Base-by-base conservation (phyloP, 2,888 invertebrate species). In the Hirtodrosophila alboralis region DNA sequence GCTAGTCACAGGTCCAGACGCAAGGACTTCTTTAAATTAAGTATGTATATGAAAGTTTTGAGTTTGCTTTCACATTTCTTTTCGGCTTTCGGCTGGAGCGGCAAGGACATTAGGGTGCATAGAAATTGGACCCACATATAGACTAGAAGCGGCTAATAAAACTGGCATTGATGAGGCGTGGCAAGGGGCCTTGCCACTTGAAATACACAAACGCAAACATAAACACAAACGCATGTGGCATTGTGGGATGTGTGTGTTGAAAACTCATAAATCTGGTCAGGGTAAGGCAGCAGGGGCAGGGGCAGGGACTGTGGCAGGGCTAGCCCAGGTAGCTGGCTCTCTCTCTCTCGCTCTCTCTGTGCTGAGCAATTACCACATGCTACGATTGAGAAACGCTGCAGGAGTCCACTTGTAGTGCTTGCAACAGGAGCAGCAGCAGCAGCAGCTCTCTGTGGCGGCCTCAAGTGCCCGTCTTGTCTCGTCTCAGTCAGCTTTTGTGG, bases 351-450 rank as follows among this genome's bases (percentile, higher is more conserved):
- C 9, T 13, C 26, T 40, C 44, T n/a, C n/a, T n/a, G 36, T 44
- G 10, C 58, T 18, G 49, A 65, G 81, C 84, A 83, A 81, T 83
- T 84, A 84, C 81, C 81, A 83, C 81, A 83, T 83, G 81, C 81
- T 65, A 76, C 78, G 81, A 64, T 76, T 70, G 62, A 68, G 69
- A 72, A 72, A 53, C 81, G 76, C 84, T 70, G 77, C 76, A 78
- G 81, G 84, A 84, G 81, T 76, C 52, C 78, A 59, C 36, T 58
- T 61, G 67, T 31, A n/a, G 27, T 23, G 48, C 23, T 6, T 23
- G 23, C 7, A 8, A 23, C 23, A 26, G 43, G 28, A 33, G 31
- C 6, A n/a, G 31, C 4, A 13, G 18, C 26, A 7, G n/a, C 14
- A 7, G 38, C 40, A 18, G 21, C 26, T 14, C 28, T 13, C 41